Base-by-base conservation (phyloP, 2,797 vertebrate species). In the Crocidura indochinensis region DNA sequence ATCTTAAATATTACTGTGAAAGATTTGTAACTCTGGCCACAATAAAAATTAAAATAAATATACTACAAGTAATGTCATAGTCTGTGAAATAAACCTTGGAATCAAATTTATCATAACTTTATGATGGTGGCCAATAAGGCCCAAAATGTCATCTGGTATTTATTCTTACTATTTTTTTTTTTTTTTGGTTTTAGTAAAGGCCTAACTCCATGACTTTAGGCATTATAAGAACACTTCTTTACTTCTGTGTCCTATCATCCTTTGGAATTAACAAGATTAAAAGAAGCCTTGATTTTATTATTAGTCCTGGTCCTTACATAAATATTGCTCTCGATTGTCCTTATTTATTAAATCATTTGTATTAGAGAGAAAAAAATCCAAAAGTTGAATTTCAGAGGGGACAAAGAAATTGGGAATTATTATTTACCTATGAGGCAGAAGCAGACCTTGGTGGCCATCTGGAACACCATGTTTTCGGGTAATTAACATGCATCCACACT, bases 401-500 rank as follows among this genome's bases (percentile, higher is more conserved):
- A 93, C 90, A 93, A 96, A 94, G 81, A 15, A 46, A 19, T 88
- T 86, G n/a, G 46, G 77, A 95, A 79, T 67, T 75, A 84, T 86
- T 95, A 94, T 95, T 96, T 96, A 96, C 96, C 95, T 96, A 85
- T 31, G 86, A 73, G 78, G 84, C 72, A 82, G 94, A 84, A 93
- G 90, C 94, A 93, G 94, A 94, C 94, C 94, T 94, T 90, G 81
- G 81, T 88, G 74, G 88, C 96, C 96, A 97, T 97, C 96, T 97
- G 96, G 93, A 88, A 12, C 31, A 47, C 94, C 95, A 96, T 95
- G 93, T 95, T 97, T 96, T 88, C 67, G 93, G 87, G 91, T 97
- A 96, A 97, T 97, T 97, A 96, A 90, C 88, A 97, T 95, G 92
- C 88, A 95, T 67, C 88, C 90, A 94, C 90, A 94, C 93, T 97